Evolutionary conservation across 2,113 vertebrate genomes (phyloP).

Genomic region (Zootoca vivipara): DNA sequence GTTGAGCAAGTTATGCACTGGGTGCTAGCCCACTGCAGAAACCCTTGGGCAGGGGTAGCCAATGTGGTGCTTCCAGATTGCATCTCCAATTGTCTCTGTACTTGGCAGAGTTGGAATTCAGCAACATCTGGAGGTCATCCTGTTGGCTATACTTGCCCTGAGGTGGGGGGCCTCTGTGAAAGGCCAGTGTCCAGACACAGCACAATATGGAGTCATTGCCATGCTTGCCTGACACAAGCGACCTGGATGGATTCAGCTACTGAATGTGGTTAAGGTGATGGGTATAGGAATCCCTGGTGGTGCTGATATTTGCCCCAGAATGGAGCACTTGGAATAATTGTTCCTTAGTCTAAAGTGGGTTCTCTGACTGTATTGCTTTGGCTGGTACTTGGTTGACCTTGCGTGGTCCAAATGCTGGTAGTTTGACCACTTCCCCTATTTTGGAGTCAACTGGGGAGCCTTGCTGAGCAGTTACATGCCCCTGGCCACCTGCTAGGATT

Average conservation of each 20-base stretch:
- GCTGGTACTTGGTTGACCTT: not conserved
- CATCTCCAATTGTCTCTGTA: not conserved
- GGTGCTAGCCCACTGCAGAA: not conserved
- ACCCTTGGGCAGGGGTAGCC: too few relatives aligned
- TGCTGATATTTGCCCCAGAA: not conserved
- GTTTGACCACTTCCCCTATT: not conserved
- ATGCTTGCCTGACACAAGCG: not conserved
- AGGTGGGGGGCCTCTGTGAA: not conserved
- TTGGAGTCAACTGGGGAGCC: not conserved
- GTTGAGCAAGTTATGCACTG: not conserved
- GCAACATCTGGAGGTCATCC: too few relatives aligned
- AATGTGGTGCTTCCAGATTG: too few relatives aligned
- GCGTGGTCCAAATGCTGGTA: not conserved
- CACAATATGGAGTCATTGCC: not conserved
- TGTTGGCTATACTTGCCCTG: too few relatives aligned
- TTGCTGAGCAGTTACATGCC: not conserved
- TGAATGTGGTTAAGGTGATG: not conserved
- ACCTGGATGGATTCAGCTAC: not conserved
- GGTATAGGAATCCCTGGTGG: not conserved
- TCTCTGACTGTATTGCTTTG: not conserved
- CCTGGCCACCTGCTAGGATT: not conserved
- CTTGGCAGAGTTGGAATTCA: not conserved
- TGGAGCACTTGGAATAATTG: not conserved
- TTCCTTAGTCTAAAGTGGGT: not conserved
- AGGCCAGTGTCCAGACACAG: not conserved